Evolutionary conservation across 2,888 invertebrate species (phyloP), one percentile per base, ranked within the genome.

Genomic region (Dicyrtoma fusca): DNA sequence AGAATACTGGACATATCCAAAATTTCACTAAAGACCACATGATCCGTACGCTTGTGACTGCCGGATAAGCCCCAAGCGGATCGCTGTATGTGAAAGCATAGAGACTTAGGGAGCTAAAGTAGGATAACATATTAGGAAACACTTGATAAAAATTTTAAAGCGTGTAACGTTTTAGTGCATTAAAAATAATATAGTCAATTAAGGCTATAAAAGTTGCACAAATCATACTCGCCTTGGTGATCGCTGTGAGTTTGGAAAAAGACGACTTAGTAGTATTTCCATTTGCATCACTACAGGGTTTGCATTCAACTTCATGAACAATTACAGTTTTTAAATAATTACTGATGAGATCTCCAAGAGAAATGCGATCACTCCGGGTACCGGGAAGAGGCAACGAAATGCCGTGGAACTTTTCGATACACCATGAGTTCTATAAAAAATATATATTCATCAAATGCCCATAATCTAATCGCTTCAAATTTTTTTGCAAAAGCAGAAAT

Each of bases 221-320:
- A n/a, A n/a, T n/a, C n/a, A n/a, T n/a, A 17, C 21, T 53, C 17
- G 65, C 71, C 53, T 45, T 64, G 1, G 53, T 47, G 17, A 71
- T 44, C 13, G 55, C 71, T 6, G 71, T 71, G 1, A 44, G 14
- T 65, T 71, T 71, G 11, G 71, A 71, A 64, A 71, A 71, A 4
- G 71, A 71, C 8, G 71, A 71, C 19, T 71, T 71, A 10, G 64
- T 71, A n/a, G 19, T 26, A 13, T n/a, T 57, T 21, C 70, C 70
- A 17, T 45, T 53, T 23, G 34, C 51, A 19, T 55, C 49, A 11
- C 55, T 44, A 42, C 71, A 71, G 8, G 21, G 21, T 10, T 51
- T n/a, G 44, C 71, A 71, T 57, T 71, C 71, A 0, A 71, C 71
- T 34, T 71, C 71, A 65, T 71, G 71, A 44, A 71, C 71, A 44